These are phyloP conservation scores for Psittacula derbiana DNA, from an alignment of 2,797 vertebrate genomes.

Conservation along the genomic window DNA sequence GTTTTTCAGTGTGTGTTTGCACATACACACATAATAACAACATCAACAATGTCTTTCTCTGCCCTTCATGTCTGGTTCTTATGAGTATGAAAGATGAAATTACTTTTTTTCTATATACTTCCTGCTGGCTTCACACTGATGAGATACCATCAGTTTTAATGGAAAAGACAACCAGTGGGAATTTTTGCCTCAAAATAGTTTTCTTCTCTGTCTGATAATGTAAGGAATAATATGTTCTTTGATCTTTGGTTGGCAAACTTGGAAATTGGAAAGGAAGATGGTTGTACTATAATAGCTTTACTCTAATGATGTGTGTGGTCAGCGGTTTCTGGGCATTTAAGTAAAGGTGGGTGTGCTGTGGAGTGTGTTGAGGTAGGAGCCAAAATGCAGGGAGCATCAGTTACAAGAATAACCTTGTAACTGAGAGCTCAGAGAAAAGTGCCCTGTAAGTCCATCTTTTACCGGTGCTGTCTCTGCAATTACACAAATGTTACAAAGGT, in stretches of 20 bases:
- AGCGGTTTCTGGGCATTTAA: neutral
- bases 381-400: neutral
- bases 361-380: neutral
- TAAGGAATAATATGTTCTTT: neutral
- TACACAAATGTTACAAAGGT: neutral
- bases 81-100: neutral
- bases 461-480: neutral
- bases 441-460: neutral
- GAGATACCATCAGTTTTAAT: neutral
- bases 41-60: neutral
- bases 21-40: neutral
- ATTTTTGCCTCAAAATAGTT: neutral
- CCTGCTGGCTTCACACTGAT: neutral
- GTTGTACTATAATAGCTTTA: neutral
- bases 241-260: neutral
- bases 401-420: neutral
- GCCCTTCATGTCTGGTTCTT: neutral
- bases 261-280: neutral
- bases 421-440: neutral
- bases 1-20: neutral
- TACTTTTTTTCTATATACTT: neutral
- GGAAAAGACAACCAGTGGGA: neutral
- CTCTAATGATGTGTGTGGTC: neutral
- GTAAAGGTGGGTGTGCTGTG: neutral
- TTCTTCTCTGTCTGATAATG: neutral